These are phyloP conservation scores for Calyptommatus sinebrachiatus DNA, from an alignment of 2,113 vertebrate genomes.

Conservation along the genomic window DNA sequence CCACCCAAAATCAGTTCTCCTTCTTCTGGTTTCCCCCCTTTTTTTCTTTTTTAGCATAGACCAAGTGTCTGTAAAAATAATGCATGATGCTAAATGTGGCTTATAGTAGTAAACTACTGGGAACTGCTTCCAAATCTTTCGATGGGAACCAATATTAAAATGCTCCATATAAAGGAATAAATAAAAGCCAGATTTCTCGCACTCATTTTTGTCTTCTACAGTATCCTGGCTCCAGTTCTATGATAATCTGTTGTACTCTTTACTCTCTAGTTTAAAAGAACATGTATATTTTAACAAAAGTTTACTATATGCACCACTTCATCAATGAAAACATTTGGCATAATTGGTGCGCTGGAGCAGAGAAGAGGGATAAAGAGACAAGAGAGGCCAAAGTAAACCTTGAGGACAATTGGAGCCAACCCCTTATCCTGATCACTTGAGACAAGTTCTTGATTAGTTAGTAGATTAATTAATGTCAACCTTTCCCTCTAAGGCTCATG, in stretches of 20 bases:
- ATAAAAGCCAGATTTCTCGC: too few species aligned
- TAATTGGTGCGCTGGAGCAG: constrained; percentile 31
- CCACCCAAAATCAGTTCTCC: too few species aligned
- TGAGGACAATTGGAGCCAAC: constrained; percentile 53
- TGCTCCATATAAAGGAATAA: too few species aligned
- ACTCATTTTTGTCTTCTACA: too few species aligned
- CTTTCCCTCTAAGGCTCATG: constrained; percentile 56
- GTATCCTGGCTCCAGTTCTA: neutral
- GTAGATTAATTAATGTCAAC: constrained; percentile 68
- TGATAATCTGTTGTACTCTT: neutral
- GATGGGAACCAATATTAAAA: too few species aligned
- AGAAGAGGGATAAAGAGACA: constrained; percentile 30
- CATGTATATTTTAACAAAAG: constrained; percentile 41
- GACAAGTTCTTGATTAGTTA: constrained; percentile 66
- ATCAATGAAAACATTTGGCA: constrained; percentile 34
- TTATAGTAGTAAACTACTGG: too few species aligned
- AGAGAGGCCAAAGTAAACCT: constrained; percentile 43
- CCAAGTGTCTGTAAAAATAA: too few species aligned
- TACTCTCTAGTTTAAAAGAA: neutral
- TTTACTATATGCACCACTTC: constrained; percentile 45
- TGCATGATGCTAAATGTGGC: too few species aligned
- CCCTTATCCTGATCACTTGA: constrained; percentile 45
- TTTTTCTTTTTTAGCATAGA: too few species aligned
- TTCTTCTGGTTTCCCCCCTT: too few species aligned
- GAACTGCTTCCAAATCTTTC: too few species aligned